Conservation (phyloP, 2,797 vertebrate species). For the Hydrophis major region DNA sequence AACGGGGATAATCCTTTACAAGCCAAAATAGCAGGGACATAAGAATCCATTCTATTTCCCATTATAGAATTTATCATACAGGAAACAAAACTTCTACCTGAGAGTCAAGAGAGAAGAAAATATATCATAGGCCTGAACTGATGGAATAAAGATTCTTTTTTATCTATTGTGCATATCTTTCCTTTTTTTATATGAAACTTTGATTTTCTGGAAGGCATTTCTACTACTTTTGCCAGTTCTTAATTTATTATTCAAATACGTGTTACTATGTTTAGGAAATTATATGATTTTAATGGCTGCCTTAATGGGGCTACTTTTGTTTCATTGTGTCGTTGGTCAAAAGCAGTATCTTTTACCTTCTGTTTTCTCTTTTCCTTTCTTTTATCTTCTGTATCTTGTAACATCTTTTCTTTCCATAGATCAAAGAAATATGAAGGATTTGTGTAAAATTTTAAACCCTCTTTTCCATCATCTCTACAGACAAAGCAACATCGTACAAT, state of each 20-base stretch:
- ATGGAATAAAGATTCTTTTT: neutral
- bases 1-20: neutral
- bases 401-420: slow-evolving; percentile 98
- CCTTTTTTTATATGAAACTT: neutral
- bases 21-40: neutral
- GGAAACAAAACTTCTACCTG: neutral
- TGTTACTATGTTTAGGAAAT: neutral
- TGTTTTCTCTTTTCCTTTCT: slow-evolving; percentile 96
- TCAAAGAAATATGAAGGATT: slow-evolving; percentile 98
- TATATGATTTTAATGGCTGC: neutral
- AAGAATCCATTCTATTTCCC: neutral
- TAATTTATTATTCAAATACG: neutral
- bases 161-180: neutral
- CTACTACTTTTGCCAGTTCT: neutral
- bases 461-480: slow-evolving; percentile 93
- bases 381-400: slow-evolving; percentile 97
- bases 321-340: neutral
- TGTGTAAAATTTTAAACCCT: slow-evolving; percentile 96
- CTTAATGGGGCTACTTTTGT: neutral
- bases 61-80: neutral
- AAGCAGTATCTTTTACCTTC: slow-evolving; percentile 76
- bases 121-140: neutral
- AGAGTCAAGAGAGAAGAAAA: neutral
- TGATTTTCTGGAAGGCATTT: neutral
- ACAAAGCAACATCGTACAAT: slow-evolving; percentile 22